Conservation (phyloP, 2,113 vertebrate genomes). For the Lutjanus erythropterus region DNA sequence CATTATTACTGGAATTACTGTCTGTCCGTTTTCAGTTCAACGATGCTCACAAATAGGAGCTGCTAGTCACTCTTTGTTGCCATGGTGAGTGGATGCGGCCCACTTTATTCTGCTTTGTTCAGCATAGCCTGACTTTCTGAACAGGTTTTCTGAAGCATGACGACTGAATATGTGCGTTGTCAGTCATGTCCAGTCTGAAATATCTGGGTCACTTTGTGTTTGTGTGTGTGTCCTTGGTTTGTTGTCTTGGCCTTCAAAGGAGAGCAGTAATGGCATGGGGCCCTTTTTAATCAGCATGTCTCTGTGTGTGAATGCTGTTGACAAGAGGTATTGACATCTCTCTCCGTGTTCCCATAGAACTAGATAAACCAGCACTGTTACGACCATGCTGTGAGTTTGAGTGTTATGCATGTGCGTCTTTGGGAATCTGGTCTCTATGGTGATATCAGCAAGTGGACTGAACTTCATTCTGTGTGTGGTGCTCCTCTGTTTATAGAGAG, state of each 20-base stretch:
- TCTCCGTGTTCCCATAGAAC: not conserved
- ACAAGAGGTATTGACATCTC: not conserved
- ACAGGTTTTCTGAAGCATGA: conserved; percentile 51
- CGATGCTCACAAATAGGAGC: not conserved
- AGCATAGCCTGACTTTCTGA: conserved; percentile 37
- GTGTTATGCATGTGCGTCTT: conserved; percentile 1
- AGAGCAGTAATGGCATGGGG: conserved; percentile 20
- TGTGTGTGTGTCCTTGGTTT: conserved; percentile 7
- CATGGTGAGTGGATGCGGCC: not conserved
- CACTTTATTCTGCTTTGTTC: conserved; percentile 34
- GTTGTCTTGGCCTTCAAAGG: conserved; percentile 29
- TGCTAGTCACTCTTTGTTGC: conserved; percentile 17
- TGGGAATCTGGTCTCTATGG: conserved; percentile 12
- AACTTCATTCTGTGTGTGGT: not conserved
- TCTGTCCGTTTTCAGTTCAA: not conserved
- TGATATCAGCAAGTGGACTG: conserved; percentile 4
- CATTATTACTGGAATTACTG: not conserved
- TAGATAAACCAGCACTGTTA: not conserved
- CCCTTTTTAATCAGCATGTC: conserved; percentile 2
- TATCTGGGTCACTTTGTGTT: conserved; percentile 40
- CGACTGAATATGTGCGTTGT: conserved; percentile 7
- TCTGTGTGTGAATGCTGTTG: not conserved
- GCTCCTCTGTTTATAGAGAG: not conserved
- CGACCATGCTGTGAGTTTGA: not conserved
- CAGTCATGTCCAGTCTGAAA: not conserved